Evolutionary conservation across 2,113 vertebrate species (phyloP).

Genomic region (Grammomys surdaster): DNA sequence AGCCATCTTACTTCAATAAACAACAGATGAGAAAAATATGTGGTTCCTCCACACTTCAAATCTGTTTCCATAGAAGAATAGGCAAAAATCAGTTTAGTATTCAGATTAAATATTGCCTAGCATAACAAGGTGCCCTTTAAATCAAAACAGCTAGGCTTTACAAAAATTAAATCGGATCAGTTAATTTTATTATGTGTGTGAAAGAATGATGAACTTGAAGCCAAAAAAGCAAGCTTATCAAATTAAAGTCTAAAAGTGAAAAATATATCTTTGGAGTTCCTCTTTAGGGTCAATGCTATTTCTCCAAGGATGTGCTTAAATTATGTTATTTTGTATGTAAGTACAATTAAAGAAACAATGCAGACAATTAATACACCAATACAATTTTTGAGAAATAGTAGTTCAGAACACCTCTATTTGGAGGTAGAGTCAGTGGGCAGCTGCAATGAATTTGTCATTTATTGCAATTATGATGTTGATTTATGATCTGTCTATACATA

Average conservation of each 20-base stretch:
- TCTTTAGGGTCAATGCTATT: not conserved
- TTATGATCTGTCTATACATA: not conserved
- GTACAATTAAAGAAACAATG: not conserved
- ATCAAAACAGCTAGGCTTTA: not conserved
- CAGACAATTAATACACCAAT: not conserved
- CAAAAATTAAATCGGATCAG: not conserved
- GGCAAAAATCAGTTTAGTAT: not conserved
- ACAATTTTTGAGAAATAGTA: not conserved
- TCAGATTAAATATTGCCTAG: not conserved
- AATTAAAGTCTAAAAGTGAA: not conserved
- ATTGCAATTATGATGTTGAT: not conserved
- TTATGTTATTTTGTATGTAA: not conserved
- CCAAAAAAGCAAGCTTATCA: not conserved
- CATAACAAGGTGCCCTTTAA: not conserved
- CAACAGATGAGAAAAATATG: not conserved
- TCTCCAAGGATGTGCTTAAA: not conserved
- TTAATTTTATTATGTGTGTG: not conserved
- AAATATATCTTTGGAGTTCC: not conserved
- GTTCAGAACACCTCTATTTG: not conserved
- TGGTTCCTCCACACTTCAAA: not conserved
- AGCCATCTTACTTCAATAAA: not conserved
- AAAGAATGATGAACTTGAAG: not conserved
- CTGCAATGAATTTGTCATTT: not conserved
- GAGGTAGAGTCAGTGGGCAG: too few species aligned
- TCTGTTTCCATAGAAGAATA: constrained; percentile 14